A percentile compares a stretch with the other conserved stretches of the same genome.
Conservation (phyloP, 2,888 invertebrate genomes). For the Lutraria lutraria region DNA sequence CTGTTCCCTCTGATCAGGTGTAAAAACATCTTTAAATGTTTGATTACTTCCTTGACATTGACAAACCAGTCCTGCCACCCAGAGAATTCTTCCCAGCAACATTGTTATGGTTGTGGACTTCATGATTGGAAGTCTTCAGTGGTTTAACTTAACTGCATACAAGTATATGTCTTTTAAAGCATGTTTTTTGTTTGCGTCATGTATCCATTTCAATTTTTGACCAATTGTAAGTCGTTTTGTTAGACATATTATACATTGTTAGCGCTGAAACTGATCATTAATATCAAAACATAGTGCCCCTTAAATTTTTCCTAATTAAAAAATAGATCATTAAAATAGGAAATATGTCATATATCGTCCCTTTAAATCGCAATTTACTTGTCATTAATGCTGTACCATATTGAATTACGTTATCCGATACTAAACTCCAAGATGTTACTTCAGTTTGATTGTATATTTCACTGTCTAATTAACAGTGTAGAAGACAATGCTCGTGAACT, state of each 20-base stretch:
- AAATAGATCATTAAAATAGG: neutral
- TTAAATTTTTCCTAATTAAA: neutral
- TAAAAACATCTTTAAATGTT: neutral
- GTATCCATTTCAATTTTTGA: neutral
- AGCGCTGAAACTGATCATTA: neutral
- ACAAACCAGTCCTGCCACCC: neutral
- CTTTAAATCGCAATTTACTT: neutral
- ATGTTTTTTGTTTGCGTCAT: neutral
- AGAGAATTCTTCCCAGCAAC: neutral
- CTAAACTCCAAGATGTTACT: neutral
- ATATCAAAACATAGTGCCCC: neutral
- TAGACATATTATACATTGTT: neutral
- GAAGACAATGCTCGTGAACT: too few relatives aligned
- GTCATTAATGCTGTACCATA: neutral
- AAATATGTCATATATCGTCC: neutral
- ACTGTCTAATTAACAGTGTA: neutral
- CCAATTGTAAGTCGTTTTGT: too few relatives aligned
- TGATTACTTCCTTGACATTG: neutral
- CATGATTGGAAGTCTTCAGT: neutral
- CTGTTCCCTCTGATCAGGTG: neutral
- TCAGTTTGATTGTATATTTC: neutral
- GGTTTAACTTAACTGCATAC: neutral
- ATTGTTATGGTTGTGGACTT: neutral
- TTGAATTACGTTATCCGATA: neutral
- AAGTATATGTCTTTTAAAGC: neutral